Percentiles rank a stretch among this genome's conserved stretches.
phyloP scores from a whole-genome alignment of 2,113 vertebrate species.

The Aptenodytes forsteri region DNA sequence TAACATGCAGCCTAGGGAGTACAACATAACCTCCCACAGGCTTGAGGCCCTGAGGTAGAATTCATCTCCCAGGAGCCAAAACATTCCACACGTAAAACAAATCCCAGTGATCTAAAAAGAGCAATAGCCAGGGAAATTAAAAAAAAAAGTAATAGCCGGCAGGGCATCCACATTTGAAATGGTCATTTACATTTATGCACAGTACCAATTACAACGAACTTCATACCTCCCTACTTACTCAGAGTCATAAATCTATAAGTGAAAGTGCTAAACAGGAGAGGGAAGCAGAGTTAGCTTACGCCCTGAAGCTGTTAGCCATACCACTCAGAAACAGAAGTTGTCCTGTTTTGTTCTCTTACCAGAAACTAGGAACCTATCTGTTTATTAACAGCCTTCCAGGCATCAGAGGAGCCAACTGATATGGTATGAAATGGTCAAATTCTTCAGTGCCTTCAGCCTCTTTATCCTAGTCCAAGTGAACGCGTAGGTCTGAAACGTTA shows the following conservation, averaged over 20 bases:
- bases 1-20: not conserved
- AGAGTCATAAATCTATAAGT: not conserved
- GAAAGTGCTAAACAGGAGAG: not conserved
- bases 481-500: not conserved
- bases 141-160: not conserved
- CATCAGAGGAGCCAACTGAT: not conserved
- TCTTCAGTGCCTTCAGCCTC: not conserved
- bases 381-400: not conserved
- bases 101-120: not conserved
- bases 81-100: not conserved
- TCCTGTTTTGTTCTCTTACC: not conserved
- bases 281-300: not conserved
- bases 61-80: not conserved
- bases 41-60: not conserved
- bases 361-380: not conserved
- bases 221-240: constrained; percentile 19
- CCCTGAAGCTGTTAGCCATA: not conserved
- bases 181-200: constrained; percentile 14
- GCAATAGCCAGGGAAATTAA: not conserved
- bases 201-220: constrained; percentile 19
- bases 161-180: not conserved
- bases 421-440: not conserved
- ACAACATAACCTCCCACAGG: not conserved
- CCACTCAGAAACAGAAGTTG: not conserved
- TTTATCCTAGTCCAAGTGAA: not conserved